Evolutionary conservation across 1,140 invertebrate species (phyloP).

Genomic region (Drosophila pseudoananassae): DNA sequence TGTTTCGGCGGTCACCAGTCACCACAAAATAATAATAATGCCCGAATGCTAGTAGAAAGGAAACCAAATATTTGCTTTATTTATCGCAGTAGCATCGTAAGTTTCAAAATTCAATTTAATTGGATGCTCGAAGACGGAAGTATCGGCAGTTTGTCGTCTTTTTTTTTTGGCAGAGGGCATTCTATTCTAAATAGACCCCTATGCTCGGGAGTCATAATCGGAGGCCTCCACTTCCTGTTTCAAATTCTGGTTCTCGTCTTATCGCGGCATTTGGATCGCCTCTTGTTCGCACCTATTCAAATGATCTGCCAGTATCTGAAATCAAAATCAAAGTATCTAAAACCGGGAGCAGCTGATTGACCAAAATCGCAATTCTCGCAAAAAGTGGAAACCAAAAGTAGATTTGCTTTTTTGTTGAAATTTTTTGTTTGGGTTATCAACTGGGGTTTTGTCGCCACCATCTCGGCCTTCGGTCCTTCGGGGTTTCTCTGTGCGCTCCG

Average conservation of each 20-base stretch:
- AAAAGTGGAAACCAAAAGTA: slow-evolving; percentile 41
- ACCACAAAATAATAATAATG: slow-evolving; percentile 25
- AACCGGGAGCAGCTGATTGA: slow-evolving; percentile 63
- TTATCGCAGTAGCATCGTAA: slow-evolving; percentile 78
- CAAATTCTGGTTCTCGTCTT: slow-evolving; percentile 21
- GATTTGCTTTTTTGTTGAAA: slow-evolving; percentile 32
- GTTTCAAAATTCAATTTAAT: slow-evolving; percentile 80
- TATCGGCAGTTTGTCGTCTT: slow-evolving; percentile 5
- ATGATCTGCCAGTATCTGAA: slow-evolving; percentile 44
- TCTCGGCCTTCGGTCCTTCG: slow-evolving; percentile 30
- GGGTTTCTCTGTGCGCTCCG: slow-evolving; percentile 5
- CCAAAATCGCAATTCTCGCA: slow-evolving; percentile 19
- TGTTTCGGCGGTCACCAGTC: slow-evolving; percentile 14
- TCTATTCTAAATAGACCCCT: slow-evolving; percentile 37
- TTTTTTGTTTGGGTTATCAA: slow-evolving; percentile 58
- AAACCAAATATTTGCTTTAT: slow-evolving; percentile 73
- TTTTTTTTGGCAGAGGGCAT: slow-evolving; percentile 6
- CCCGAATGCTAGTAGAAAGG: slow-evolving; percentile 5
- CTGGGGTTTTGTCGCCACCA: slow-evolving; percentile 64
- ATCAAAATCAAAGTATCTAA: slow-evolving; percentile 27
- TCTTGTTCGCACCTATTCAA: slow-evolving; percentile 76
- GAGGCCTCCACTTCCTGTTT: slow-evolving; percentile 54
- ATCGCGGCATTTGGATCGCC: slow-evolving; percentile 60
- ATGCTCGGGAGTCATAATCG: slow-evolving; percentile 68
- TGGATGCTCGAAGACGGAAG: slow-evolving; percentile 60